Conservation (phyloP, 2,113 vertebrate genomes). For the Phocoena phocoena region DNA sequence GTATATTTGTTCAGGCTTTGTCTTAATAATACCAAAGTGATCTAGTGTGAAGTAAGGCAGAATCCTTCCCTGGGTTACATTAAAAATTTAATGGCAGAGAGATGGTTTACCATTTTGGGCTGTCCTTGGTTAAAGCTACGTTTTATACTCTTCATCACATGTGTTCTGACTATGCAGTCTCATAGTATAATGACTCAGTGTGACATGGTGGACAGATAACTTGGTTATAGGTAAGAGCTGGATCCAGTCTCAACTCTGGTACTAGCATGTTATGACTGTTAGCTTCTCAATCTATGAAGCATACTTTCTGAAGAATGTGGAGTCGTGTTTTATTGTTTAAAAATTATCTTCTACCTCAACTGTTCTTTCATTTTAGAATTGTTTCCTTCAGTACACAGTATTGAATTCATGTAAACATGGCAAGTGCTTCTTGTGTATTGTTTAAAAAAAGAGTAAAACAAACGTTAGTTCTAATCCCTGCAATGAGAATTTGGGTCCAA, state of each 20-base stretch:
- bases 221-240: background rate
- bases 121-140: background rate
- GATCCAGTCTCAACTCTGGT: background rate
- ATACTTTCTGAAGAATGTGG: background rate
- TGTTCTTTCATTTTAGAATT: background rate
- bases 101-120: background rate
- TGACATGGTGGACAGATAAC: background rate
- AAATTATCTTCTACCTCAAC: background rate
- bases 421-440: background rate
- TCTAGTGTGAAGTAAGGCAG: background rate
- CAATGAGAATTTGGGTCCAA: background rate
- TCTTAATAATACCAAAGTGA: background rate
- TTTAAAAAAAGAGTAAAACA: conserved; percentile 41
- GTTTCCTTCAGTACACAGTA: background rate
- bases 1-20: background rate
- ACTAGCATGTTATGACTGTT: background rate
- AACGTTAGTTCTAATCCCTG: background rate
- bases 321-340: background rate
- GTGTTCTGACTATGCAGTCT: background rate
- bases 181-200: background rate
- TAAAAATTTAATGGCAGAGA: background rate
- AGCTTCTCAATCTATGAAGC: background rate
- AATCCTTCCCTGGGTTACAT: background rate
- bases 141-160: background rate
- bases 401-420: background rate